These are phyloP conservation scores for Schizotus pectinicornis DNA, from an alignment of 2,888 invertebrate species.

Conservation along the genomic window DNA sequence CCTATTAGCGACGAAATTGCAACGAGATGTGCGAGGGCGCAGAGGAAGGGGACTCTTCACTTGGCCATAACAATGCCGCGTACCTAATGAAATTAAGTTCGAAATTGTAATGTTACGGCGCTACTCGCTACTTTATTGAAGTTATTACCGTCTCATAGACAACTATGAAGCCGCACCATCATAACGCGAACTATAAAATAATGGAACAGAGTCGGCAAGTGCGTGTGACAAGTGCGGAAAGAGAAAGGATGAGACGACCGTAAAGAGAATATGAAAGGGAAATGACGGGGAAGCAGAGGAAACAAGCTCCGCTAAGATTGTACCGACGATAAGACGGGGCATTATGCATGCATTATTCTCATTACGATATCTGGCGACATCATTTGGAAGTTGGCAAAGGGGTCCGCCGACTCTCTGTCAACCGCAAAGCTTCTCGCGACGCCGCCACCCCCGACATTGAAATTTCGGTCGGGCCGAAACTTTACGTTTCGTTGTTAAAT, in stretches of 20 bases:
- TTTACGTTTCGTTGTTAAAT: neutral
- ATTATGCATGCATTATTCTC: conserved; percentile 38
- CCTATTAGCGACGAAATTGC: conserved; percentile 3
- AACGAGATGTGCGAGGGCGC: too few relatives aligned
- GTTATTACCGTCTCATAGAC: conserved; percentile 20
- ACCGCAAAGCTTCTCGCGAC: conserved; percentile 4
- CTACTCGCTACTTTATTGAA: conserved; percentile 10
- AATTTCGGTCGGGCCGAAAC: neutral
- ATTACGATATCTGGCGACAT: conserved; percentile 39
- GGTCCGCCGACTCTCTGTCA: conserved; percentile 12
- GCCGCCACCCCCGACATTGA: conserved; percentile 7
- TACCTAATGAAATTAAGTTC: conserved; percentile 13
- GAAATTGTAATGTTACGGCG: conserved; percentile 15
- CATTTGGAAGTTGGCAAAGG: conserved; percentile 32
- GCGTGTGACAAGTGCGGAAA: conserved; percentile 32
- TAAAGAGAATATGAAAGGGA: conserved; percentile 22
- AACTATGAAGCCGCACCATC: conserved; percentile 25
- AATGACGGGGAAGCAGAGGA: conserved; percentile 26
- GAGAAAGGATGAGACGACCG: conserved; percentile 14
- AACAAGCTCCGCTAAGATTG: conserved; percentile 27
- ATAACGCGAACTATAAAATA: conserved; percentile 34
- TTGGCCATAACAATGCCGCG: neutral
- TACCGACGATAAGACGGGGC: conserved; percentile 33
- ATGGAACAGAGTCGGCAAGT: conserved; percentile 31
- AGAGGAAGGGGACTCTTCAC: too few relatives aligned